Conservation (phyloP, 2,888 invertebrate genomes). For the Pheosia gnoma region DNA sequence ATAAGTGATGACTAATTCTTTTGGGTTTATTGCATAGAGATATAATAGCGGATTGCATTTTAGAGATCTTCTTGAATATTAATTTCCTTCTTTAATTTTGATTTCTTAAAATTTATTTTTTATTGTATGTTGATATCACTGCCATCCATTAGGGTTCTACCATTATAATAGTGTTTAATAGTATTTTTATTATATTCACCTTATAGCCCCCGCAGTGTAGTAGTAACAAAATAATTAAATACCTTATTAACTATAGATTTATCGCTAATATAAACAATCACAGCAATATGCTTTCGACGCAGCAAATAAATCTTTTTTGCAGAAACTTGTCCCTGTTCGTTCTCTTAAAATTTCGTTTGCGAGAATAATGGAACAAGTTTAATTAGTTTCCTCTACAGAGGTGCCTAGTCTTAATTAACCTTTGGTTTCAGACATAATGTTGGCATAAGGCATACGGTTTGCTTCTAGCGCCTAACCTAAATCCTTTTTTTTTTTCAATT, state of each 20-base stretch:
- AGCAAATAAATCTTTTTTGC: constrained; percentile 60
- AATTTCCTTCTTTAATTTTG: too few species aligned
- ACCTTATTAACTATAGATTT: too few species aligned
- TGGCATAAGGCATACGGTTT: constrained; percentile 53
- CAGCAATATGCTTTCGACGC: constrained; percentile 44
- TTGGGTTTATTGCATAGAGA: not conserved
- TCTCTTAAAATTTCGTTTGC: constrained; percentile 70
- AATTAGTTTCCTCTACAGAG: constrained; percentile 73
- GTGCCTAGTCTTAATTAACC: constrained; percentile 76
- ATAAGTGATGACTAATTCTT: not conserved
- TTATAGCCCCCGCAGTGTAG: too few species aligned
- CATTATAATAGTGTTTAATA: too few species aligned
- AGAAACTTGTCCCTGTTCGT: constrained; percentile 56
- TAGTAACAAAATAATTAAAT: too few species aligned
- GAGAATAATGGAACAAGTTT: constrained; percentile 78
- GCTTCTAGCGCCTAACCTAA: constrained; percentile 49
- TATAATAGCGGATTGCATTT: not conserved
- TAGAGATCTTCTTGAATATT: not conserved
- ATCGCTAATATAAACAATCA: constrained; percentile 33
- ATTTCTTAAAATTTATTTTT: too few species aligned
- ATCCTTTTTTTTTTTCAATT: constrained; percentile 23
- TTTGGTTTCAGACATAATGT: constrained; percentile 63
- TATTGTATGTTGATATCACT: too few species aligned
- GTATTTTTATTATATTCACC: too few species aligned
- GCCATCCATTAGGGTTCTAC: too few species aligned